Base-by-base conservation (phyloP, 1,140 invertebrate species). In the Mamestra configurata region DNA sequence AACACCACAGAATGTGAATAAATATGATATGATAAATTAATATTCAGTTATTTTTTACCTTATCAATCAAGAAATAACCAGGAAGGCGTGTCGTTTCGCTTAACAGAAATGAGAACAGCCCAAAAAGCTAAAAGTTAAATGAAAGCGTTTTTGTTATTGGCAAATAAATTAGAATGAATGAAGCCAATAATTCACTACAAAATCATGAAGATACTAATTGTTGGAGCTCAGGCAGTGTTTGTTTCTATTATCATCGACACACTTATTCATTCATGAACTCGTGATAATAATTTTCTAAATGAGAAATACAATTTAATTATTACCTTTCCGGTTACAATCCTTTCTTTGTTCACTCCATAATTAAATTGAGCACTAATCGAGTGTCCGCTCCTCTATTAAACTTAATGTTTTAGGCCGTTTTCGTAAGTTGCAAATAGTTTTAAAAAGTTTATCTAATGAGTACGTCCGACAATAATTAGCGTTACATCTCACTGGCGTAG, bases 291-390 rank as follows among this genome's bases (percentile, higher is more conserved):
- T 18, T 49, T 57, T 46, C 20, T 20, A 68, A 66, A 68, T 40
- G 13, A 53, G 27, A 53, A 37, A 55, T 75, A 35, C 22, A 68
- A 55, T 78, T 55, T 76, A 71, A 79, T 70, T 75, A 80, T 90
- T 93, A 92, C 91, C 92, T 91, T 91, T 85, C 77, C 82, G 73
- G 66, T 68, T 83, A 88, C 84, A 91, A 90, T 91, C 88, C 89
- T 86, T 90, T 89, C 88, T 92, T 94, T 92, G 92, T 93, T 92
- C 92, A 92, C 91, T 90, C 84, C 88, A 92, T 92, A 89, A 89
- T 88, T 90, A 84, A 89, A 86, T 84, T 87, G 68, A 79, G 82
- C 92, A 93, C 92, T 89, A 84, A 81, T 86, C 79, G 79, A 91
- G 86, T 90, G 90, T 91, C 85, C 86, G 71, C 80, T 81, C n/a